Evolutionary conservation across 64 coral and sea anemone genomes (phyloP), one percentile per base, ranked within the genome.

Genomic region (Montipora efflorescens): DNA sequence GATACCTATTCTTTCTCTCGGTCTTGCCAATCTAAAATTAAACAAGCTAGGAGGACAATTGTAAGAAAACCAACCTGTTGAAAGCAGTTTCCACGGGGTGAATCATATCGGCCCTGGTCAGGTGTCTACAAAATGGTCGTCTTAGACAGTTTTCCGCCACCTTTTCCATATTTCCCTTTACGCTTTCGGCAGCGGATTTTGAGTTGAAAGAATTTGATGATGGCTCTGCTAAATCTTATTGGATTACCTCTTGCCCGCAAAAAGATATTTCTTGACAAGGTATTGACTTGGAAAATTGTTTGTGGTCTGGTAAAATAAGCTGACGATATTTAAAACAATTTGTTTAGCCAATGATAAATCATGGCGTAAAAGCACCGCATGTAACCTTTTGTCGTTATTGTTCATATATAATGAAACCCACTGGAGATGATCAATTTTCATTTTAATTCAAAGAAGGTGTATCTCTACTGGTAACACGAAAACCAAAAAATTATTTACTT

Each of bases 281-380:
- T 86, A 64, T 86, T 86, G 66, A 86, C 82, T 86, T 47, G 44
- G 62, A 49, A 70, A 72, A 86, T 86, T 86, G 68, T 72, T 86
- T 86, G 82, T 66, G 82, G 82, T 86, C 46, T 71, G 9, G 8
- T 15, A 16, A 86, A 86, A 36, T 21, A 48, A 86, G 82, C 47
- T 48, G 16, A 3, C 66, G 19, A 23, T 8, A 18, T 21, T 86
- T 19, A n/a, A 86, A 14, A 25, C 67, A 70, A 86, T 13, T 69
- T 70, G 2, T 47, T 25, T 47, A 47, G 66, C 82, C 66, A 86
- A 72, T 86, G 64, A 86, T 49, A 72, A 0, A 13, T 11, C 16
- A 47, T 47, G 3, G 19, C 19, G 67, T 64, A 70, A 70, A 28
- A 14, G 46, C 9, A n/a, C 59, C 81, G 7, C 67, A 84, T 67